Evolutionary conservation across 2,888 invertebrate species (phyloP), one percentile per base, ranked within the genome.

Genomic region (Trissoscelio sp.): DNA sequence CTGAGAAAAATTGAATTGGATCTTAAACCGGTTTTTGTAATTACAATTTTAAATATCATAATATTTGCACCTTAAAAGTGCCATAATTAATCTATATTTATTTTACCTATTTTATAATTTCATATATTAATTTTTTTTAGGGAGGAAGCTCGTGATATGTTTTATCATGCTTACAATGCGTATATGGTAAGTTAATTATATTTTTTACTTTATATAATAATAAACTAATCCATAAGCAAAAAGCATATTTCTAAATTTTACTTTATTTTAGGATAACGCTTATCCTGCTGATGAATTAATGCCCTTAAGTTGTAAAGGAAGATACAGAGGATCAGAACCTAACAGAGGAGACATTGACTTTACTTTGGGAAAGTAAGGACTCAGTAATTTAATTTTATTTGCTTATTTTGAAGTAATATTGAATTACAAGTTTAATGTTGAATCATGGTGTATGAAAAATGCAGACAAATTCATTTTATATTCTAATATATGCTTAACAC

Each of bases 231-330:
- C 18, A 22, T 22, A 22, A 20, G 9, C 4, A 11, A 22, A 46
- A 22, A 16, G 3, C 11, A 9, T 34, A 34, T 34, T 34, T 34
- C 11, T 11, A 34, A 2, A 39, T 12, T 39, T 39, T 12, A 12
- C 12, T 39, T 39, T 39, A n/a, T 64, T 66, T 24, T 12, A 93
- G 94, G 92, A 96, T 87, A 96, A 98, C 93, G 99, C 99, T 11
- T 99, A 97, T 92, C 99, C 99, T 64, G 99, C 99, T 14, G 99
- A 99, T 93, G 99, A 99, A 92, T 92, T 99, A 84, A 98, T 99
- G 99, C 99, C 99, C 0, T 93, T 99, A 37, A 97, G 96, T 88
- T 99, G 99, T 92, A 95, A 96, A 88, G 99, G 99, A 24, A 93
- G 99, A 66, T 97, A 95, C 92, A 93, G 98, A 86, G 98, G 98